These are phyloP conservation scores for Luidia sarsii DNA, from an alignment of 53 echinoderm and acorn worm genomes.

Conservation along the genomic window DNA sequence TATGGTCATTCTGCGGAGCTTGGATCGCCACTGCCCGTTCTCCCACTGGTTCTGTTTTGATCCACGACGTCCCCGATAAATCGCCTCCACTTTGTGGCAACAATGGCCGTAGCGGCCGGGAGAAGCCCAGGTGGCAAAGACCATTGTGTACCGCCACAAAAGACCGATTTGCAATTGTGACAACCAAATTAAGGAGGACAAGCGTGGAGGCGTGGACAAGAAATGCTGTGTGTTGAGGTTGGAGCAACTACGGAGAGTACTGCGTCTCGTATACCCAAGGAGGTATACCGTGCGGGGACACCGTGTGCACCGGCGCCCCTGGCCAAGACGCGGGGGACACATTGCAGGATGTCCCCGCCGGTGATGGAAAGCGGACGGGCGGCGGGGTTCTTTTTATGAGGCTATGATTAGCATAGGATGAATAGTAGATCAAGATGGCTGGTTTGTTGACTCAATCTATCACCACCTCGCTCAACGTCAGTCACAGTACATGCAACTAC, in stretches of 20 bases:
- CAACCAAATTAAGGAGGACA: slow-evolving; percentile 46
- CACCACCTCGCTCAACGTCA: no score
- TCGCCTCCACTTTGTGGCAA: slow-evolving; percentile 22
- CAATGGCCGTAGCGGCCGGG: slow-evolving; percentile 26
- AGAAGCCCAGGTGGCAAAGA: slow-evolving; percentile 38
- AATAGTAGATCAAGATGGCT: no score
- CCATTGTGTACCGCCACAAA: slow-evolving; percentile 44
- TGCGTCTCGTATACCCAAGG: no score
- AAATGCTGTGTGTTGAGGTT: no score
- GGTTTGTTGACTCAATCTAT: no score
- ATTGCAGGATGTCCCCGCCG: slow-evolving; percentile 3
- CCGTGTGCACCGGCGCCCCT: no score
- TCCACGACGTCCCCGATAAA: slow-evolving; percentile 1
- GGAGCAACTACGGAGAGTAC: no score
- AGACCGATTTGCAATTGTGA: slow-evolving; percentile 50
- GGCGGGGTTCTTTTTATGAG: slow-evolving; percentile 3
- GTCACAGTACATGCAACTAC: no score
- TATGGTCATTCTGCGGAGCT: no score
- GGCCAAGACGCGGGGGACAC: no score
- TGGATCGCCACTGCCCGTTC: slow-evolving; percentile 5
- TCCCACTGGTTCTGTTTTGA: slow-evolving; percentile 47
- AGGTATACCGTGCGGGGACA: no score
- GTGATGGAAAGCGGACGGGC: background rate
- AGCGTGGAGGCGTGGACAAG: background rate
- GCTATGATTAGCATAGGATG: no score